Evolutionary conservation across 2,797 vertebrate genomes (phyloP), one percentile per base, ranked within the genome.

Genomic region (Myotis vivesi): DNA sequence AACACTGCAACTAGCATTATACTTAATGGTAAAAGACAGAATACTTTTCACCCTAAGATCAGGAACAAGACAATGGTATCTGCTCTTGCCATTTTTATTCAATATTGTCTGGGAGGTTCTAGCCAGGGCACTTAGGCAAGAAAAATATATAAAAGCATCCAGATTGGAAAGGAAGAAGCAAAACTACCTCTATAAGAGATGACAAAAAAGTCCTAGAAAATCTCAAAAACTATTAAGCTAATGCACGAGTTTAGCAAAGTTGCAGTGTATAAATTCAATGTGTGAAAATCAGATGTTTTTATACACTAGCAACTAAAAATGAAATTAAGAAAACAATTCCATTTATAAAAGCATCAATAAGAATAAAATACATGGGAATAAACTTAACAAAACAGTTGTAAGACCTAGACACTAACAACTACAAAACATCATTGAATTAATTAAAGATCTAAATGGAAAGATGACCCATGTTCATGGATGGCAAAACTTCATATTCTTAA

Each of bases 401-500:
- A 80, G 53, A 57, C 69, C 82, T 95, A n/a, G 20, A 89, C 64
- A 49, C n/a, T 79, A 49, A 76, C 93, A 91, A 79, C 55, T 91
- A 69, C 4, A 94, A 91, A 92, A 85, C 19, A 15, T 69, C 76
- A 81, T 82, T 81, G 19, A 73, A 73, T 64, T 68, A 82, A 73
- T 22, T 92, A 83, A 87, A 80, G 55, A 79, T 75, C 55, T 79
- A 84, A 94, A 79, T 68, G 8, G 53, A 82, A 89, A 68, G 28
- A 87, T 71, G 69, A 44, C 8, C 82, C 33, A 46, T 92, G 17
- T 91, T 93, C n/a, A 92, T 79, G 51, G 15, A 44, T 92, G 8
- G 69, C 22, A 94, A 91, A 69, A 91, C 20, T 94, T 95, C 83
- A 62, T 94, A 85, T 87, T 87, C 57, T 86, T 82, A 82, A 89